Evolutionary conservation across 2,113 vertebrate species (phyloP), one percentile per base, ranked within the genome.

Genomic region (Microcebus jonahi): DNA sequence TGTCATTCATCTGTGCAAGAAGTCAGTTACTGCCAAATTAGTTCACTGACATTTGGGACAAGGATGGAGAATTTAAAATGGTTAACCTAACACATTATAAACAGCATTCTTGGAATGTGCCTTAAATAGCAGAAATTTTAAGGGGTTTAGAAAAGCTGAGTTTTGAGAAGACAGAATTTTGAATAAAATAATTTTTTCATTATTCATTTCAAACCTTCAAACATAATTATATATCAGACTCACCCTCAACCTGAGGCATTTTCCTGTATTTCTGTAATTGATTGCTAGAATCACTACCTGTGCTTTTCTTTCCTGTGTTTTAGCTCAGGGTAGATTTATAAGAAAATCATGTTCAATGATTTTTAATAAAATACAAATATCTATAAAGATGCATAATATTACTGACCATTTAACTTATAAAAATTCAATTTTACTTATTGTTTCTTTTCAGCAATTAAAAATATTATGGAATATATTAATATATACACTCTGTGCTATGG

Each of bases 31-130:
- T 95, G 34, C 34, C 61, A 57, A 65, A 82, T 96, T 48, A 96
- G 89, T 82, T 91, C 97, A 93, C 53, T 96, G 90, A 79, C 95
- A 93, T 96, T 94, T 97, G 84, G n/a, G 75, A 31, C 39, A 57
- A 27, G n/a, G 45, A 53, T 29, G 31, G 53, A 89, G 90, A 93
- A 93, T 94, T 95, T 75, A 18, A 93, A 96, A 89, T 86, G 83
- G 57, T 76, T 93, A 91, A 81, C 48, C 61, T 79, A 67, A 34
- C 89, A 84, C 48, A 18, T 83, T 71, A 88, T 48, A 87, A 88
- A 50, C 57, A 81, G 36, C 81, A 80, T 81, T 61, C 15, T 65
- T 48, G 36, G 36, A 88, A 57, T 70, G 21, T 68, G 7, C 2
- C 15, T 83, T 61, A 53, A 68, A n/a, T 20, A 76, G 53, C 57